phyloP scores from a whole-genome alignment of 1,140 invertebrate species.

The Nasonia vitripennis region DNA sequence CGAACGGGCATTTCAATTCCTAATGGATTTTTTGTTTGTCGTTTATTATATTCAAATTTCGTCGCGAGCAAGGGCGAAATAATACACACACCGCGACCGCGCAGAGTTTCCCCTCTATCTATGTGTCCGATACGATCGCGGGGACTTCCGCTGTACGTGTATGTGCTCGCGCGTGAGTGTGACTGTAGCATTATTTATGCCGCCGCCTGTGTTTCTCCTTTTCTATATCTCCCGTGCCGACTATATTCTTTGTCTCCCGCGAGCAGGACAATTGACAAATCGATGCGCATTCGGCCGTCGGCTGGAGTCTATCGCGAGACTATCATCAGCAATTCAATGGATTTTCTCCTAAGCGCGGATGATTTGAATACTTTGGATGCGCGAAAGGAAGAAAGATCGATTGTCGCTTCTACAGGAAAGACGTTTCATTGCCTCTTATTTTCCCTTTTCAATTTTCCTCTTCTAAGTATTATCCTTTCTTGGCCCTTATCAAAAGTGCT shows the following conservation, averaged over 20 bases:
- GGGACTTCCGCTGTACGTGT: slow-evolving; percentile 21
- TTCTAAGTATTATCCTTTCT: too few species aligned
- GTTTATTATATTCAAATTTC: slow-evolving; percentile 41
- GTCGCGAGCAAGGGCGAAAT: neutral
- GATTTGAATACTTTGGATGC: too few species aligned
- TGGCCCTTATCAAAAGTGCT: too few species aligned
- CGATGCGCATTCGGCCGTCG: slow-evolving; percentile 33
- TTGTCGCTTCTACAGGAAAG: too few species aligned
- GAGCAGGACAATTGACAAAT: slow-evolving; percentile 43
- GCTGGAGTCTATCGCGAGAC: neutral
- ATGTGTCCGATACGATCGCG: slow-evolving; percentile 42
- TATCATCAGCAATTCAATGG: neutral
- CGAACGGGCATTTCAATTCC: slow-evolving; percentile 19
- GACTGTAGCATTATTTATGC: slow-evolving; percentile 43
- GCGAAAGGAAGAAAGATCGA: too few species aligned
- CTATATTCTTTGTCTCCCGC: slow-evolving; percentile 18
- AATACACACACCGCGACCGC: too few species aligned
- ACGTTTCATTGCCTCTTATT: too few species aligned
- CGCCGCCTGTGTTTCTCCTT: neutral
- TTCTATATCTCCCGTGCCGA: neutral
- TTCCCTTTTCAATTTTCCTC: too few species aligned
- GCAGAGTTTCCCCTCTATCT: neutral
- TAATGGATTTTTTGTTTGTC: neutral
- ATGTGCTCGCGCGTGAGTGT: too few species aligned
- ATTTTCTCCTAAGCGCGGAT: neutral